A percentile compares a stretch with the other conserved stretches of the same genome.
Evolutionary conservation across 2,888 invertebrate species (phyloP).

Genomic region (Busseola fusca): DNA sequence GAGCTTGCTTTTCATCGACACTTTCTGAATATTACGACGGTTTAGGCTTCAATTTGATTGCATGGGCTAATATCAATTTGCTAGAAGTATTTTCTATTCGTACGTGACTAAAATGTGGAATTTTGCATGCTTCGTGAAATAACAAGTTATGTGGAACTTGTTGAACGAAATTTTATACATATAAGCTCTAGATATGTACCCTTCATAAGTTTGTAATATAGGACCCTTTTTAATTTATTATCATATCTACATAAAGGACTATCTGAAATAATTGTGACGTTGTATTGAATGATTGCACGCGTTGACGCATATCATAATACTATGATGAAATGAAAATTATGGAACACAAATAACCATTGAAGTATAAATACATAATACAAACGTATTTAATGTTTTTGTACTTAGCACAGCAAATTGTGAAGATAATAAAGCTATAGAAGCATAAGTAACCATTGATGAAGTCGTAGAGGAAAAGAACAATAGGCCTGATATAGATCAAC

Average conservation of each 20-base stretch:
- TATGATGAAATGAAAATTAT: not conserved
- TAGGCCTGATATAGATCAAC: conserved; percentile 13
- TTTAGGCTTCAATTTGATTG: conserved; percentile 50
- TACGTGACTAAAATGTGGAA: conserved; percentile 52
- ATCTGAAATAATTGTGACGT: not conserved
- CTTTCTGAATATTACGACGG: conserved; percentile 31
- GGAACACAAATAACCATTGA: not conserved
- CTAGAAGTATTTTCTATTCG: conserved; percentile 49
- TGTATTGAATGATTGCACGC: not conserved
- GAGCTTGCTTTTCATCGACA: conserved; percentile 57
- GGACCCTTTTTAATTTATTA: not conserved
- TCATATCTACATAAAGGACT: not conserved
- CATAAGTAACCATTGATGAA: not conserved
- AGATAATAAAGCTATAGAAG: conserved; percentile 4
- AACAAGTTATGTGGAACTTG: conserved; percentile 34
- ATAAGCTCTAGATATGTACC: conserved; percentile 1
- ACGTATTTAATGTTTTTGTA: not conserved
- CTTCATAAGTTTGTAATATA: not conserved
- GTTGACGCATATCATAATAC: not conserved
- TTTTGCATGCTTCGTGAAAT: conserved; percentile 45
- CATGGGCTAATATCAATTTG: conserved; percentile 50
- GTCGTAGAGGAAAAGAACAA: conserved; percentile 22
- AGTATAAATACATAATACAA: not conserved
- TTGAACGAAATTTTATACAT: not conserved
- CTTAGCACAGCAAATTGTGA: not conserved